phyloP scores from a whole-genome alignment of 2,113 vertebrate genomes.

The Neotoma lepida region DNA sequence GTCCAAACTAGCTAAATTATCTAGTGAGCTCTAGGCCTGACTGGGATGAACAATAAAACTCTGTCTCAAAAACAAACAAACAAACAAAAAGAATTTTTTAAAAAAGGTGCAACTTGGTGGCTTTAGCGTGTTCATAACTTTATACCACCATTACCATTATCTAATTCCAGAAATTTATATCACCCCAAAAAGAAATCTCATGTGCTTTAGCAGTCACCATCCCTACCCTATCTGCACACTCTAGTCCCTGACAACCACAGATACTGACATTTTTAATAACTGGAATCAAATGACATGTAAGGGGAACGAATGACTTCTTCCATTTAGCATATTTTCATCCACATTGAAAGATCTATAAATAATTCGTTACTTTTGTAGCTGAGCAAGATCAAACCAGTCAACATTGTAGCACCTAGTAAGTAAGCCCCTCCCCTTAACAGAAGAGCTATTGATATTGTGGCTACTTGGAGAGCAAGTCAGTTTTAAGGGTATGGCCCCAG shows the following conservation, averaged over 20 bases:
- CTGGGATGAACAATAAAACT: neutral
- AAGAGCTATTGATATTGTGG: neutral
- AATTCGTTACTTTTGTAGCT: neutral
- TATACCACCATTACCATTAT: neutral
- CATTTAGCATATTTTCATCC: neutral
- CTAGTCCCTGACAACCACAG: neutral
- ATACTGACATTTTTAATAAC: neutral
- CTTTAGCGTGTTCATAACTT: neutral
- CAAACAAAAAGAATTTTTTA: neutral
- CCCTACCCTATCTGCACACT: neutral
- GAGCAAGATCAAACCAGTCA: neutral
- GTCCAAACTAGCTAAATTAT: neutral
- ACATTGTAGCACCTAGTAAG: neutral
- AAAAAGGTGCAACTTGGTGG: neutral
- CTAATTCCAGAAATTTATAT: neutral
- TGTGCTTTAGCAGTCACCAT: neutral
- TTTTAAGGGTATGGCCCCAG: neutral
- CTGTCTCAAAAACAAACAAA: neutral
- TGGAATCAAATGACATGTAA: neutral
- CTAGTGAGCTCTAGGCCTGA: neutral
- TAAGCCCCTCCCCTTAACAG: no score
- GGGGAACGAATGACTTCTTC: neutral
- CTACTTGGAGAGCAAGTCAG: neutral
- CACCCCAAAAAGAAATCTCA: neutral
- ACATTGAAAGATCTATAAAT: neutral